Evolutionary conservation across 2,888 invertebrate species (phyloP).

Genomic region (Oscheius sp.): DNA sequence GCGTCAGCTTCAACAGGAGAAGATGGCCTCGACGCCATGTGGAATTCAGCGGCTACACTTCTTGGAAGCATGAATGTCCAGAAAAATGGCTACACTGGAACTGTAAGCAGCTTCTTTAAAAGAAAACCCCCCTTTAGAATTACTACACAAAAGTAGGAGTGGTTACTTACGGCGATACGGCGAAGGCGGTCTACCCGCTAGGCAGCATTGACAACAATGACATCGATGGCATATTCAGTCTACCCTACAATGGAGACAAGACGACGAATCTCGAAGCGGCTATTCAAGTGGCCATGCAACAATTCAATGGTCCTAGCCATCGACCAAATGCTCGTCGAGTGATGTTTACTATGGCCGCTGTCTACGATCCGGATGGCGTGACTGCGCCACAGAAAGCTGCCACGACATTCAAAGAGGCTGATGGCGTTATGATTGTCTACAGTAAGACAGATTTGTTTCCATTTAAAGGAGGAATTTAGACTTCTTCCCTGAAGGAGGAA

Average conservation of each 20-base stretch:
- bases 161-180: constrained; percentile 8
- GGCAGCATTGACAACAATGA: constrained; percentile 25
- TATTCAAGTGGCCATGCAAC: constrained; percentile 4
- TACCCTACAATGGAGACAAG: constrained; percentile 1
- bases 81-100: not conserved
- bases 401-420: constrained; percentile 28
- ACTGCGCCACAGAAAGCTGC: constrained; percentile 21
- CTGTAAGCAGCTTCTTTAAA: not conserved
- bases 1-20: not conserved
- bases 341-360: constrained; percentile 21
- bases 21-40: constrained; percentile 14
- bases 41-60: not conserved
- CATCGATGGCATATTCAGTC: not conserved
- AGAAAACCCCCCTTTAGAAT: not conserved
- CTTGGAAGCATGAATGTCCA: not conserved
- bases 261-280: constrained; percentile 21
- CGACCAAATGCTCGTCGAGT: constrained; percentile 26
- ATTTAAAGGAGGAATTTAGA: not conserved
- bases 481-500: constrained; percentile 17
- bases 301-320: constrained; percentile 16
- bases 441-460: constrained; percentile 12
- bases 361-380: constrained; percentile 11
- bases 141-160: constrained; percentile 27
- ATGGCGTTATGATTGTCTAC: constrained; percentile 33
- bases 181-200: not conserved